phyloP scores from a whole-genome alignment of 2,113 vertebrate species.

The Chrysemys picta region DNA sequence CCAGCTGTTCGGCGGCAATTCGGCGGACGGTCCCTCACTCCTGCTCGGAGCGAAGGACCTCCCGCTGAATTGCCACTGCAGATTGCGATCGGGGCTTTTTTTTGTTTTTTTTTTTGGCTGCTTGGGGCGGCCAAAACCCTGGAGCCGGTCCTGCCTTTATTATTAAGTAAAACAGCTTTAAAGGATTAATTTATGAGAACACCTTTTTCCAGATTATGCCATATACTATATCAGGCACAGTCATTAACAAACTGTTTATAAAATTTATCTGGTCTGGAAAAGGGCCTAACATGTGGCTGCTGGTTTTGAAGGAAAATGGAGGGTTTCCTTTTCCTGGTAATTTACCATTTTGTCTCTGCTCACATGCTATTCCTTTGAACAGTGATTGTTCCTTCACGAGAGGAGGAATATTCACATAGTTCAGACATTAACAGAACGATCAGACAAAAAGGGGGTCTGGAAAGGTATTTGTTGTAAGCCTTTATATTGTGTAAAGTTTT shows the following conservation, averaged over 20 bases:
- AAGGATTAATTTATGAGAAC: neutral
- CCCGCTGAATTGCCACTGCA: no score
- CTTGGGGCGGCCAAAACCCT: no score
- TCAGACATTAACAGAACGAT: neutral
- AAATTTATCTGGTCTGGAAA: neutral
- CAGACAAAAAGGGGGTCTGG: neutral
- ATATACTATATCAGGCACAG: neutral
- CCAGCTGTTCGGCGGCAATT: no score
- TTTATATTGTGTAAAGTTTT: rapidly evolving
- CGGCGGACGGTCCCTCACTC: no score
- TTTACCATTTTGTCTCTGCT: conserved; percentile 22
- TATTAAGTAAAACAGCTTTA: neutral
- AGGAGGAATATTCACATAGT: neutral
- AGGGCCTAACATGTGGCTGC: neutral
- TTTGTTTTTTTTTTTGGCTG: no score
- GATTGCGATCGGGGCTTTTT: no score
- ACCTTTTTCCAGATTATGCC: neutral
- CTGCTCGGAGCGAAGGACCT: no score
- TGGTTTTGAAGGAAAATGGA: neutral
- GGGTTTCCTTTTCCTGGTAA: conserved; percentile 8
- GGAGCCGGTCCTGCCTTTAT: neutral
- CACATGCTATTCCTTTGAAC: conserved; percentile 38
- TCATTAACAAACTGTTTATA: neutral
- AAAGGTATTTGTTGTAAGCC: neutral
- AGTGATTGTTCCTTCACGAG: conserved; percentile 31